Evolutionary conservation across 2,113 vertebrate genomes (phyloP), one percentile per base, ranked within the genome.

Genomic region (Osmerus mordax): DNA sequence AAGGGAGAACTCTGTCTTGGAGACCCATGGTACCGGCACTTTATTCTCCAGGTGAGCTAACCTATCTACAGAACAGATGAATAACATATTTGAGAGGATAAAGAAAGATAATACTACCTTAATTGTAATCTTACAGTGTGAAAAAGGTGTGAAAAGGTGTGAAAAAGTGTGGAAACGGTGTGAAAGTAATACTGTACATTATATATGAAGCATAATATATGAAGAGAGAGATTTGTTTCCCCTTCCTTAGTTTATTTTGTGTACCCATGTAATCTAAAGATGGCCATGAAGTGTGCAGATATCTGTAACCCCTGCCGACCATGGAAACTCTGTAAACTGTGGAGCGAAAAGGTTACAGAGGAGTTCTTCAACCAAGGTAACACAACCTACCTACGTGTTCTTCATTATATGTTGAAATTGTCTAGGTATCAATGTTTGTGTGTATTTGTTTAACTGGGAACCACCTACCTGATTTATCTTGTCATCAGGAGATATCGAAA

Each of bases 281-380:
- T 95, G 92, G 94, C 94, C 83, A 82, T 95, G 89, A 95, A 95
- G 80, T 95, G 94, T 83, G 93, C 93, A 19, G 94, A 95, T 83
- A 95, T 95, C 78, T 94, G 93, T 86, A 95, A 95, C 81, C 94
- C 94, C 0, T 95, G 94, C 83, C 91, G 94, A 82, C 92, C 92
- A 15, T 94, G 93, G 94, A 90, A 93, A 81, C 83, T 94, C 77
- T 93, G 93, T 79, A 94, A 92, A 79, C 92, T 92, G 70, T 95
- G 94, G 94, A 94, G 94, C 87, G 92, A 95, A 71, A 94, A 93
- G 91, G 94, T 95, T 60, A 94, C 93, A 1, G 92, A 93, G 74
- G 94, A 95, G 78, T 95, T 95, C 86, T 95, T 95, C 89, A 91
- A 93, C 82, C 94, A 95, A 93, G 94, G 72, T 71, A 64, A 15